These are phyloP conservation scores for Spodoptera littoralis DNA, from an alignment of 2,888 invertebrate species.

Conservation along the genomic window DNA sequence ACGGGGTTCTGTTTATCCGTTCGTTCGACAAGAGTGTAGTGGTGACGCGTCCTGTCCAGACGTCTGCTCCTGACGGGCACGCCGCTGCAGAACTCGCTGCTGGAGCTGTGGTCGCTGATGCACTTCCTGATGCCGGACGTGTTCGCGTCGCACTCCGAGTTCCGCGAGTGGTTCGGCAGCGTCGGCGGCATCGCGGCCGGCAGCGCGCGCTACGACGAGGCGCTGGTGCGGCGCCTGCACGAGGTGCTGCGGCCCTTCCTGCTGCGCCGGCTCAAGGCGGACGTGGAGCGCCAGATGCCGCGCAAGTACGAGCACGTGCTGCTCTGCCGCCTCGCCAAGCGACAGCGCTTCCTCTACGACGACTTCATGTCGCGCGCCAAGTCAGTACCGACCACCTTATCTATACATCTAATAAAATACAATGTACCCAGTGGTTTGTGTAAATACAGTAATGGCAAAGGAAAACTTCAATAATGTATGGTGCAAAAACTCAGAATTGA, in stretches of 20 bases:
- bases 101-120: slow-evolving; percentile 99
- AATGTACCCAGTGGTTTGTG: no score
- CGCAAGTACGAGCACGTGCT: slow-evolving; percentile 98
- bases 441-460: no score
- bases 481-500: no score
- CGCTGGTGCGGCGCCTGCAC: slow-evolving; percentile 77
- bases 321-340: slow-evolving; percentile 97
- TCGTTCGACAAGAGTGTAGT: no score
- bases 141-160: slow-evolving; percentile 98
- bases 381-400: slow-evolving; percentile 85
- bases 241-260: slow-evolving; percentile 96
- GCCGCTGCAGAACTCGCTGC: slow-evolving; percentile 97
- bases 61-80: slow-evolving; percentile 97
- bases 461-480: no score
- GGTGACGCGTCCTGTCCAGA: slow-evolving; percentile 79
- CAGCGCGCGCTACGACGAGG: slow-evolving; percentile 72
- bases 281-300: slow-evolving; percentile 99
- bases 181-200: slow-evolving; percentile 90
- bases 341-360: slow-evolving; percentile 99
- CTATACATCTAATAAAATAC: no score
- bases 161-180: slow-evolving; percentile 99
- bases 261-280: slow-evolving; percentile 96
- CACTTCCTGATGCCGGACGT: slow-evolving; percentile 99
- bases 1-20: no score
- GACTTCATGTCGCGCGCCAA: slow-evolving; percentile 99